Evolutionary conservation across 2,797 vertebrate genomes (phyloP).

Genomic region (Buceros bicornis): DNA sequence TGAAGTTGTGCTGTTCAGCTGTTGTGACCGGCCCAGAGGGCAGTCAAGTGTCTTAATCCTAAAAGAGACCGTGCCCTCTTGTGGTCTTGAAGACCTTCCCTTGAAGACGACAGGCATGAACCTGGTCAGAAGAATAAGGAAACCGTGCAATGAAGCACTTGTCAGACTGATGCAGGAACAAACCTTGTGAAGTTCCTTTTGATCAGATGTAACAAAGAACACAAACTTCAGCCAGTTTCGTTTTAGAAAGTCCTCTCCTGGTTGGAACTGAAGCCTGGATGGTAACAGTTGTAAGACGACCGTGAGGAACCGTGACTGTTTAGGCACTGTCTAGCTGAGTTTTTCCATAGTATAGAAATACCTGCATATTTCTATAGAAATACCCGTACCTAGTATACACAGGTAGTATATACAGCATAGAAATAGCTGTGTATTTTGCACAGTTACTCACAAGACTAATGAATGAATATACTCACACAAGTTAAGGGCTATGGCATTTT

Average conservation of each 20-base stretch:
- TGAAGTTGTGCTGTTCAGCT: background rate
- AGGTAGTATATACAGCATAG: background rate
- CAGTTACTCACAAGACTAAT: background rate
- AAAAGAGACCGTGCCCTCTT: background rate
- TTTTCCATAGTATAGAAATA: background rate
- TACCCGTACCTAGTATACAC: too few relatives aligned
- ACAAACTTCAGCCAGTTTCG: background rate
- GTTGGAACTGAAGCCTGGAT: background rate
- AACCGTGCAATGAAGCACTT: background rate
- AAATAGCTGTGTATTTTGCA: background rate
- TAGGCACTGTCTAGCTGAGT: background rate
- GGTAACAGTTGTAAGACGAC: background rate
- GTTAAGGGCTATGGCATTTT: background rate
- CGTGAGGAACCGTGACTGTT: accelerated
- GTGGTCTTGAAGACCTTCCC: background rate
- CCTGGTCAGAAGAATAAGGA: background rate
- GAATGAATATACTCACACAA: background rate
- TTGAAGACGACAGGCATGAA: accelerated
- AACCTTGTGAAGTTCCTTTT: background rate
- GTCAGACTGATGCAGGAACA: background rate
- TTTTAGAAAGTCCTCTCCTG: background rate
- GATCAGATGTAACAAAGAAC: background rate
- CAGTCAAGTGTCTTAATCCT: background rate
- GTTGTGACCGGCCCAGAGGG: background rate
- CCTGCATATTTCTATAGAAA: too few relatives aligned